A percentile compares a stretch with the other conserved stretches of the same genome.
phyloP scores from a whole-genome alignment of 2,888 invertebrate genomes.

The Oscheius myriophilus region DNA sequence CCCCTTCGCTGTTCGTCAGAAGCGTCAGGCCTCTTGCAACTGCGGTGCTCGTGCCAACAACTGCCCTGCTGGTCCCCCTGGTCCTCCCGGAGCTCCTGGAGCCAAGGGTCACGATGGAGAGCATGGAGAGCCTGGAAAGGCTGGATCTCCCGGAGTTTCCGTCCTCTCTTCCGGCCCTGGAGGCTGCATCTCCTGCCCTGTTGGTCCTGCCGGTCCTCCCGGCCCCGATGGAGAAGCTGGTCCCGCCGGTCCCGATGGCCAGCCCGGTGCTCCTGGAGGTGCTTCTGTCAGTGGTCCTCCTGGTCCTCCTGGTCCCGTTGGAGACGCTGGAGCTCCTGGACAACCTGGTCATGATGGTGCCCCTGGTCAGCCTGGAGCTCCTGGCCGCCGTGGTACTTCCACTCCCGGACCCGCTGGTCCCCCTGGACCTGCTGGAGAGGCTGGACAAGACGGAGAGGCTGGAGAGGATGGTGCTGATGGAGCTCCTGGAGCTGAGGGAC shows the following conservation, averaged over 20 bases:
- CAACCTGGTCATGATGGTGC: background rate
- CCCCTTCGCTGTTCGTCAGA: background rate
- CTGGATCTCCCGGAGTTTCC: background rate
- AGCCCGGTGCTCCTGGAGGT: background rate
- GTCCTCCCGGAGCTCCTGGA: constrained; percentile 4
- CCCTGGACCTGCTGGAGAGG: constrained; percentile 5
- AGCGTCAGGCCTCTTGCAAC: background rate
- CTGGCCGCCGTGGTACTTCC: background rate
- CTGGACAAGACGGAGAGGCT: constrained; percentile 15
- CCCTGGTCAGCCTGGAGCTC: background rate
- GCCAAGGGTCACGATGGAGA: background rate
- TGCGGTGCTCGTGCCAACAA: constrained; percentile 2
- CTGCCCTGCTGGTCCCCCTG: constrained; percentile 1
- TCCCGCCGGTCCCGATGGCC: background rate
- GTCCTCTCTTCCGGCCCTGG: background rate
- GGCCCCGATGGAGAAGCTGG: background rate
- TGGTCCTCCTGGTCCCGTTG: constrained; percentile 2
- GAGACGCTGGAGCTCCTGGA: constrained; percentile 10
- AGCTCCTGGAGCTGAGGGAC: constrained; percentile 19
- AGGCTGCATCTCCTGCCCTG: constrained; percentile 1
- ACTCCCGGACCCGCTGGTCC: constrained; percentile 1
- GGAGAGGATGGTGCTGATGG: constrained; percentile 19
- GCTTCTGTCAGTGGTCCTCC: background rate
- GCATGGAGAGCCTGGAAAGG: background rate
- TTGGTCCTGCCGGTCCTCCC: constrained; percentile 2